Evolutionary conservation across 2,797 vertebrate species (phyloP), one percentile per base, ranked within the genome.

Genomic region (Malurus leucopterus): DNA sequence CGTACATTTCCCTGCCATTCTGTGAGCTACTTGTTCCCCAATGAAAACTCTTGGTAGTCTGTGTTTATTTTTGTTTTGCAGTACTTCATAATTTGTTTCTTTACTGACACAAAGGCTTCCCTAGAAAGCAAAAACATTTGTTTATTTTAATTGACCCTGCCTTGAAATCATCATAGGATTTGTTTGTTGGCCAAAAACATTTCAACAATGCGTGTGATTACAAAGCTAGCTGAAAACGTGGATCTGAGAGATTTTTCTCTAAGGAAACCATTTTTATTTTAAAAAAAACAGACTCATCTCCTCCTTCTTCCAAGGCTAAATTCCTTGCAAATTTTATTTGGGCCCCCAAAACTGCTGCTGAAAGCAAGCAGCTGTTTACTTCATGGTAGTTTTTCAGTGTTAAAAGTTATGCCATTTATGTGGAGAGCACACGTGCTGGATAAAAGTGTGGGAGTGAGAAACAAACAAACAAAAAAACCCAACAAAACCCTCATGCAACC

Each of bases 81-180:
- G 29, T 53, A 86, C 50, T 74, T 77, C 54, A 71, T 62, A 61
- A 77, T 90, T 91, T 74, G 43, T 79, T 90, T 83, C 16, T 64
- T 91, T 95, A 80, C 78, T 69, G 62, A 86, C 65, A 85, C 47
- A 91, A 91, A 90, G 62, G 8, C 50, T 91, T 87, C 78, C 65
- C 65, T 77, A 78, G 47, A 90, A 91, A 93, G 58, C 19, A 84
- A 78, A 91, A 76, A 2, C n/a, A 70, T 72, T 51, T 69, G 63
- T 86, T 89, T 92, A 36, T 91, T 95, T 88, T 90, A 93, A 77
- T 86, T 92, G 84, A 93, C 68, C 86, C 47, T 71, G 47, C 36
- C 72, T 92, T 71, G 62, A 91, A 92, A 91, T 77, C 79, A 59
- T 57, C 72, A 72, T 34, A 49, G 58, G 30, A 76, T 88, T 86